Base-by-base conservation (phyloP, 2,888 invertebrate genomes). In the Drosophila nr. fundita region DNA sequence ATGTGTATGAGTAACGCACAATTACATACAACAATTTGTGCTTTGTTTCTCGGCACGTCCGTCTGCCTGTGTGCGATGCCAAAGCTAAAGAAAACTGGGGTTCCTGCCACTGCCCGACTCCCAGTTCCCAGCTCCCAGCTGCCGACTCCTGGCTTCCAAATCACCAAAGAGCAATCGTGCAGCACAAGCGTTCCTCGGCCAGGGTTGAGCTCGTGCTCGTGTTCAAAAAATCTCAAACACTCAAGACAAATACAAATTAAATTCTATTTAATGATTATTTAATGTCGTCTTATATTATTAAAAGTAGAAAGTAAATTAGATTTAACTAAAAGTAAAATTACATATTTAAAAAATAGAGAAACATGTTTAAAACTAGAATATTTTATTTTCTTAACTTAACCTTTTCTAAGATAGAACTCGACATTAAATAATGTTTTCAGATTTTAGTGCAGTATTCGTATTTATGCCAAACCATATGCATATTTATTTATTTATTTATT, bases 1-100 rank as follows among this genome's bases (percentile, higher is more conserved):
- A 79, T 74, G 83, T 82, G 80, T 78, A 74, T 88, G 83, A 74
- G 73, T 68, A 87, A 89, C 88, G 86, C 89, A 89, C 90, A 89
- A 90, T 89, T 87, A 87, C 90, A 86, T 82, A 89, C 89, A 83
- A 87, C 80, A 87, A 89, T 89, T 90, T 89, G 87, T 83, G 89
- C 90, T 84, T 83, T 83, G 90, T 85, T 87, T 87, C 81, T 72
- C 68, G 67, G 80, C 80, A 80, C 78, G 80, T 78, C 49, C 65
- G 57, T 63, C 62, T 38, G 65, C 49, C 59, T 32, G 48, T 18
- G 15, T 30, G 40, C 13, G 38, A 21, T 38, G 36, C 54, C 36
- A 54, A 54, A 54, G 42, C 57, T 24, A 21, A 57, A 18, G 42
- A 57, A 57, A 57, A 21, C 57, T 57, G 21, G 15, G 42, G 10